Evolutionary conservation across 2,113 vertebrate species (phyloP).

Genomic region (Phalacrocorax carbo): DNA sequence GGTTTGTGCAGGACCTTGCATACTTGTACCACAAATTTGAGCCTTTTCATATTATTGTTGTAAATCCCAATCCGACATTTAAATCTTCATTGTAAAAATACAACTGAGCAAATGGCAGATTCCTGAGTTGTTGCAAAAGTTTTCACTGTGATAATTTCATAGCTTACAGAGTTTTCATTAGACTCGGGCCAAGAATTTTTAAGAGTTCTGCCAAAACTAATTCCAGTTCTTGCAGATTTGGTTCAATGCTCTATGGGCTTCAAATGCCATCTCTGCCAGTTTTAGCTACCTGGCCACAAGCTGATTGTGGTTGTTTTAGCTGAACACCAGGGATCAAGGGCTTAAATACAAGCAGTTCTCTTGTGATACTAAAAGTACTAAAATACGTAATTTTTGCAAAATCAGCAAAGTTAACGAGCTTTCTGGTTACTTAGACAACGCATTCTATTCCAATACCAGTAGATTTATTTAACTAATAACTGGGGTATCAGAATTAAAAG

Average conservation of each 20-base stretch:
- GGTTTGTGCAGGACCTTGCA: background rate
- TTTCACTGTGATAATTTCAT: background rate
- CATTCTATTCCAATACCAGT: background rate
- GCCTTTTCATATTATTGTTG: background rate
- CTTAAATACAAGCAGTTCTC: conserved; percentile 1
- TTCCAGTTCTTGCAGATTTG: background rate
- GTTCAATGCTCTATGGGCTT: background rate
- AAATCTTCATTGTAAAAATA: background rate
- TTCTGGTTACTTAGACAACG: conserved; percentile 8
- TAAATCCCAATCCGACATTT: background rate
- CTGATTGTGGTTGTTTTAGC: background rate
- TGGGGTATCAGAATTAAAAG: background rate
- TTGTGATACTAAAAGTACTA: background rate
- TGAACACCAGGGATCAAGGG: background rate
- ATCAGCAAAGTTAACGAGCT: background rate
- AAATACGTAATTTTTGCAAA: background rate
- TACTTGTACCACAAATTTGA: background rate
- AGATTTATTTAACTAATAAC: conserved; percentile 8
- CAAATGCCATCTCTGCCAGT: background rate
- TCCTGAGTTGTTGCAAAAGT: background rate
- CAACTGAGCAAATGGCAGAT: background rate
- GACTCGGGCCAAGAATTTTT: background rate
- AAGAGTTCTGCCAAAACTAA: background rate
- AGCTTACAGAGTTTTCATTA: background rate
- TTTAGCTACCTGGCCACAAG: background rate